Base-by-base conservation (phyloP, 2,113 vertebrate species). In the Istiophorus platypterus region DNA sequence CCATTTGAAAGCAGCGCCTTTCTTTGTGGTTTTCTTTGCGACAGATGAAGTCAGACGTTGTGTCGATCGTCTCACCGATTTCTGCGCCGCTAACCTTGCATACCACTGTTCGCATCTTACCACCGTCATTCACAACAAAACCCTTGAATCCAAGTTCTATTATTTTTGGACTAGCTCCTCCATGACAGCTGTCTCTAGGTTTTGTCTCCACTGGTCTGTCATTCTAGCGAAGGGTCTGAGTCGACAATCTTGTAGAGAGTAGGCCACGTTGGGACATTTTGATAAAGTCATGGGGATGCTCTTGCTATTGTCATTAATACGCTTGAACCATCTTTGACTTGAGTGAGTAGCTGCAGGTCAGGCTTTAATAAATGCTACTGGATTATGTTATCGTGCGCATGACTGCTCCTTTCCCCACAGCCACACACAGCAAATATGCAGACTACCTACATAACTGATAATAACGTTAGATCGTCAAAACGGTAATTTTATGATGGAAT, bases 361-460 rank as follows among this genome's bases (percentile, higher is more conserved):
- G 84, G 70, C 78, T 88, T 91, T 86, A 85, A 89, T 80, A 86
- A 89, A 84, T 63, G 78, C 79, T 82, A 51, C 75, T 85, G 58
- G 82, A 81, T 86, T 81, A 51, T 75, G 34, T 75, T 79, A 64
- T 29, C 14, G 17, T 75, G 41, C 13, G 63, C 83, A 85, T 72
- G 72, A 47, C 61, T 83, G 82, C 84, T 54, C 62, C 37, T 73
- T 31, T 81, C n/a, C 42, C 71, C 39, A 49, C 51, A 68, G 76
- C 73, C 12, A 64, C 70, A 77, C 76, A 69, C 26, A 58, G 34
- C 5, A 67, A 71, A 78, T 72, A 51, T 49, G 9, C 45, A 64
- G 15, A 27, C 58, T 66, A 70, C 72, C 84, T 77, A 45, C 47
- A 26, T 29, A 72, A 75, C 45, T 59, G 39, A 76, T 78, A 56